These are phyloP conservation scores for Entomyzon cyanotis DNA, from an alignment of 2,113 vertebrate species.

Conservation along the genomic window DNA sequence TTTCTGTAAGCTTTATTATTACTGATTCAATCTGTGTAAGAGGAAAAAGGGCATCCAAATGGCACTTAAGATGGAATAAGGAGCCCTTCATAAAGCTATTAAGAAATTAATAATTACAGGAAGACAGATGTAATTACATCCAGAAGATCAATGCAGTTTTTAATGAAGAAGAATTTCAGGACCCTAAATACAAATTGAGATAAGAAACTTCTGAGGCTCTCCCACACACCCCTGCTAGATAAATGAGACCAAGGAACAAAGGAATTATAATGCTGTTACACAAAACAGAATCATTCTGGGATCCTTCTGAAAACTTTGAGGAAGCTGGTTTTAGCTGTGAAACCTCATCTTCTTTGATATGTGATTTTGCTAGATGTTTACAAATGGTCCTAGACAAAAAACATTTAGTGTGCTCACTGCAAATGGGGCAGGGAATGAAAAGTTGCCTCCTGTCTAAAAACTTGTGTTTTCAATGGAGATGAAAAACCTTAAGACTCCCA, in stretches of 20 bases:
- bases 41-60: slow-evolving; percentile 59
- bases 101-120: slow-evolving; percentile 69
- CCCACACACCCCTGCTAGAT: neutral
- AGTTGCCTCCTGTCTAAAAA: neutral
- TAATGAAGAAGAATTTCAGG: slow-evolving; percentile 52
- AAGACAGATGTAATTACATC: slow-evolving; percentile 62
- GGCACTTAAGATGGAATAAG: slow-evolving; percentile 58
- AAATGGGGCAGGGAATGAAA: neutral
- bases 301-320: neutral
- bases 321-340: neutral
- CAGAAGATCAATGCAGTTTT: slow-evolving; percentile 54
- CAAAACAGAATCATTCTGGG: neutral
- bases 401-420: accelerated
- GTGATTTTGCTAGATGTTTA: neutral
- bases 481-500: neutral
- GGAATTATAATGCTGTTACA: neutral
- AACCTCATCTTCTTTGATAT: neutral
- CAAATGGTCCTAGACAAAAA: neutral
- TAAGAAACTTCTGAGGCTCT: neutral
- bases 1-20: slow-evolving; percentile 47
- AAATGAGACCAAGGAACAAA: neutral
- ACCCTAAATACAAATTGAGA: slow-evolving; percentile 34
- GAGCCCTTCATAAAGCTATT: slow-evolving; percentile 64
- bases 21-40: slow-evolving; percentile 37
- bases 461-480: neutral